Evolutionary conservation across 2,113 vertebrate genomes (phyloP).

Genomic region (Rattus rattus): DNA sequence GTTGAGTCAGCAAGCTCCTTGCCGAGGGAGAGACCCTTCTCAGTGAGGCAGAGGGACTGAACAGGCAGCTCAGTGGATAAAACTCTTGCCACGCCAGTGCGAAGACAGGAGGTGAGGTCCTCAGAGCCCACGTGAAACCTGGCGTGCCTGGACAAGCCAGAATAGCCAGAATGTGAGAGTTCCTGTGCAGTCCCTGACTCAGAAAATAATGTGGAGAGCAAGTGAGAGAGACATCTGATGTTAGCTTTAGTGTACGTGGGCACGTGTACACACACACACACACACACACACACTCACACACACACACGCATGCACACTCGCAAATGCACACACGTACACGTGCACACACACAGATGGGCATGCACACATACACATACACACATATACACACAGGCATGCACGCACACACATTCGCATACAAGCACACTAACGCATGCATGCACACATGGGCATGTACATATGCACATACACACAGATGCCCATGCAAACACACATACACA

Average conservation of each 20-base stretch:
- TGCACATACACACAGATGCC: not conserved
- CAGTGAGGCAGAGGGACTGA: not conserved
- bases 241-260: not conserved
- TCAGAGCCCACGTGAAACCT: not conserved
- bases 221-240: not conserved
- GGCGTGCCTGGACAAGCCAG: not conserved
- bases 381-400: not conserved
- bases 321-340: not conserved
- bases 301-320: not conserved
- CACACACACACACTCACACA: not conserved
- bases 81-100: not conserved
- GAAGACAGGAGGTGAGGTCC: not conserved
- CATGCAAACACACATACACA: not conserved
- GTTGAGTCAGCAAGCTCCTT: not conserved
- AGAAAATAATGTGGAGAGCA: not conserved
- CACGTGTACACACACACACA: no score
- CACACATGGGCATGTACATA: no score
- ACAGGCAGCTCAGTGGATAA: not conserved
- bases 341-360: not conserved
- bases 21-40: not conserved
- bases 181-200: not conserved
- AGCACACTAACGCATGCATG: not conserved
- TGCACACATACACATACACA: not conserved
- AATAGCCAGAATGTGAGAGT: not conserved
- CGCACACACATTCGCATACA: not conserved